Percentiles rank a stretch among this genome's conserved stretches.
These are phyloP conservation scores for Drosophila dunni DNA, from an alignment of 1,140 invertebrate genomes.

Conservation along the genomic window DNA sequence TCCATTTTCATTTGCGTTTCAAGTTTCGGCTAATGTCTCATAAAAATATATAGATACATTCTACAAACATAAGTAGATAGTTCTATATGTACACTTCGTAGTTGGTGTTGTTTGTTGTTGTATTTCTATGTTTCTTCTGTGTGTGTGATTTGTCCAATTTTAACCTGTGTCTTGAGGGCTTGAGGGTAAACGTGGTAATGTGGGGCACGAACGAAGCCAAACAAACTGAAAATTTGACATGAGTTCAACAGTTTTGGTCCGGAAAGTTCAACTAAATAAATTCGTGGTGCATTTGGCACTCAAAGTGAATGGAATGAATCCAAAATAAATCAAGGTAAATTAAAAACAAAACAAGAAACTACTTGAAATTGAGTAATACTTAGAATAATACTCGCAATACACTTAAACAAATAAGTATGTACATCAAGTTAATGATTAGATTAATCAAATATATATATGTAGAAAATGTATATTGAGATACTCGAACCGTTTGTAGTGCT, in stretches of 20 bases:
- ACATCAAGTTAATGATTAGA: neutral
- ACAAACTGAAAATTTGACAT: neutral
- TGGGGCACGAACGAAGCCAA: neutral
- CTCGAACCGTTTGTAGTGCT: neutral
- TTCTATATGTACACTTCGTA: slow-evolving; percentile 18
- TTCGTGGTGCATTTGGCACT: slow-evolving; percentile 46
- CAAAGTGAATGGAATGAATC: slow-evolving; percentile 13
- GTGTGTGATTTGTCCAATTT: slow-evolving; percentile 20
- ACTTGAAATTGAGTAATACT: neutral
- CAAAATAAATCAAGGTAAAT: slow-evolving; percentile 1
- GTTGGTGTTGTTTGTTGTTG: too few relatives aligned
- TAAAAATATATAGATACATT: slow-evolving; percentile 26
- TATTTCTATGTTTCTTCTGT: neutral
- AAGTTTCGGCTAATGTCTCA: neutral
- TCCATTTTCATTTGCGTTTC: neutral
- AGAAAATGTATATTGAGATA: neutral
- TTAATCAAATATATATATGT: neutral
- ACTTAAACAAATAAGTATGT: slow-evolving; percentile 2
- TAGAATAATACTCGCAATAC: slow-evolving; percentile 1
- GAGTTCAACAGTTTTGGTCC: slow-evolving; percentile 24
- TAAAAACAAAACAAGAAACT: neutral
- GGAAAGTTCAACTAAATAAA: slow-evolving; percentile 13
- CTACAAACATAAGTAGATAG: slow-evolving; percentile 10
- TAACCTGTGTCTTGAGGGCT: slow-evolving; percentile 4
- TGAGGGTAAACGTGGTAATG: neutral